phyloP scores from a whole-genome alignment of 2,797 vertebrate genomes.

The Tadarida brasiliensis region DNA sequence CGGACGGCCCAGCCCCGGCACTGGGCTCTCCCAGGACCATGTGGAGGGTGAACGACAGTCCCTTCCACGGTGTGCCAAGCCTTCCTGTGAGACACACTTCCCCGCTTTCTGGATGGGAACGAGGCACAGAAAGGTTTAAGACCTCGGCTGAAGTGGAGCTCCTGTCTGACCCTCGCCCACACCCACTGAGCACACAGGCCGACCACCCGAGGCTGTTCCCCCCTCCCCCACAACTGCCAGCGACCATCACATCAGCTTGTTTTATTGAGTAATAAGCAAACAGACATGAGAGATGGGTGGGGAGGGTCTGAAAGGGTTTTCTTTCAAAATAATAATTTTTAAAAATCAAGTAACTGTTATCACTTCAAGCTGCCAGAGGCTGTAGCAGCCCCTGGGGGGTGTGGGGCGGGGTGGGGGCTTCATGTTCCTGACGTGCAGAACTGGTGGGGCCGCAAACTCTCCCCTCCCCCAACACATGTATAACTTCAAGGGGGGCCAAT shows the following conservation, averaged over 20 bases:
- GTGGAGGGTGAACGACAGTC: rapidly evolving
- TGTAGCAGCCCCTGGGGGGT: constrained; percentile 55
- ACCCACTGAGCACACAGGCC: rapidly evolving
- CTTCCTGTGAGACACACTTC: background rate
- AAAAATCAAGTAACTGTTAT: background rate
- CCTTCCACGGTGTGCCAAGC: background rate
- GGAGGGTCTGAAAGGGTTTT: constrained; percentile 36
- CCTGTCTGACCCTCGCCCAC: background rate
- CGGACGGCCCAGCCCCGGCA: rapidly evolving
- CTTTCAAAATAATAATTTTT: background rate
- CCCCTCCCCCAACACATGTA: background rate
- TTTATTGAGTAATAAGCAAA: constrained; percentile 66
- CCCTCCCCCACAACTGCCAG: background rate
- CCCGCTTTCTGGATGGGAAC: background rate
- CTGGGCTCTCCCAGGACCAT: background rate
- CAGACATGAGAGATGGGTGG: background rate
- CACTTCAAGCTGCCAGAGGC: constrained; percentile 42
- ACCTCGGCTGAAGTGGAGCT: background rate
- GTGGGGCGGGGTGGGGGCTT: constrained; percentile 35
- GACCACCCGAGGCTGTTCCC: background rate
- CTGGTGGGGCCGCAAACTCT: constrained; percentile 43
- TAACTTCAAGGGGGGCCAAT: constrained; percentile 35
- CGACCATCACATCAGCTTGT: constrained; percentile 36
- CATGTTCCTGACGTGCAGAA: constrained; percentile 64
- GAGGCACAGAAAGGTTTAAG: background rate